These are phyloP conservation scores for Horisme vitalbata DNA, from an alignment of 2,888 invertebrate genomes.

Conservation along the genomic window DNA sequence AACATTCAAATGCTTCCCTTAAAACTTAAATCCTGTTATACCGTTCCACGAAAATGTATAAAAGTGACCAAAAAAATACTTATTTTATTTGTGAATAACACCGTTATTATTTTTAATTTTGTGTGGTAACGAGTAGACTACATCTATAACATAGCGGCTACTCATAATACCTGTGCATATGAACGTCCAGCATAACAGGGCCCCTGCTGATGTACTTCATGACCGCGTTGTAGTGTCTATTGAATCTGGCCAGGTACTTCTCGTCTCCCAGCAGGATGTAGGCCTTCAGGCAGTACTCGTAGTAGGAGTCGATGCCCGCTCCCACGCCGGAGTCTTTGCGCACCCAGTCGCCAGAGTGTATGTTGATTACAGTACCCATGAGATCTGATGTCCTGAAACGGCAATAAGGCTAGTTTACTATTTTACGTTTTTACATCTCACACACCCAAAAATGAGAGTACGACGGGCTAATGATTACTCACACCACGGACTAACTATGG, in stretches of 20 bases:
- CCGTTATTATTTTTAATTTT: no score
- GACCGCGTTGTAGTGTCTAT: constrained; percentile 96
- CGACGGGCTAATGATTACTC: no score
- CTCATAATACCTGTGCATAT: constrained; percentile 94
- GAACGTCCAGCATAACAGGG: constrained; percentile 96
- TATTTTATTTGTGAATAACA: no score
- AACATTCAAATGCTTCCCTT: no score
- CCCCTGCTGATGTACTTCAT: constrained; percentile 99
- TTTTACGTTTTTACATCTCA: no score
- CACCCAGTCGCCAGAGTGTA: constrained; percentile 99
- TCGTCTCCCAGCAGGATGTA: constrained; percentile 97
- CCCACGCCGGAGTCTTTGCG: constrained; percentile 98
- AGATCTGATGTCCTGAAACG: constrained; percentile 87
- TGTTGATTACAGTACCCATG: constrained; percentile 98
- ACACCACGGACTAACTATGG: no score
- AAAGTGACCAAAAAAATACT: no score
- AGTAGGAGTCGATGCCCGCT: constrained; percentile 99
- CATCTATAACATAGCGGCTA: background rate
- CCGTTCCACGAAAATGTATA: no score
- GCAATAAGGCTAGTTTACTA: background rate
- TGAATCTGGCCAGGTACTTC: constrained; percentile 96
- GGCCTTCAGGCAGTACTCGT: constrained; percentile 98
- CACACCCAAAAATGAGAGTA: no score
- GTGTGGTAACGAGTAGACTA: no score
- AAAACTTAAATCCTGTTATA: no score